These are phyloP conservation scores for Cyprinodon brontotheroides DNA, from an alignment of 2,113 vertebrate species.

Conservation along the genomic window DNA sequence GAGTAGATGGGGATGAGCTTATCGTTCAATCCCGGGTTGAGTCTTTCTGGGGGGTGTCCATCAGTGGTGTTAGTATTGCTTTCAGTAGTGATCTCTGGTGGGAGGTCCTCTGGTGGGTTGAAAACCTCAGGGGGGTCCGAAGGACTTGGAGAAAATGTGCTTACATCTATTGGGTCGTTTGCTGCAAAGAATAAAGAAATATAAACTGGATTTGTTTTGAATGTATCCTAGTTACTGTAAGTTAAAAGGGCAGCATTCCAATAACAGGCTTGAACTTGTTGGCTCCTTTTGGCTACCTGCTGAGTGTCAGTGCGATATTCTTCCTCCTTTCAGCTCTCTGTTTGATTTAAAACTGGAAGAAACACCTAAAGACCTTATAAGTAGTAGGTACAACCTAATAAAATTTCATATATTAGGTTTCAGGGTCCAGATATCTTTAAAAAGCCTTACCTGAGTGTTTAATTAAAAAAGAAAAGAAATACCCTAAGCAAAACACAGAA, in stretches of 20 bases:
- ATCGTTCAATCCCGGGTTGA: slow-evolving; percentile 80
- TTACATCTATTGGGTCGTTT: background rate
- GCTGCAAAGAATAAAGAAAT: slow-evolving; percentile 39
- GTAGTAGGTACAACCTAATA: no score
- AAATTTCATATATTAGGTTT: no score
- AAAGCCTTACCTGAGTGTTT: no score
- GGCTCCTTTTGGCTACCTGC: background rate
- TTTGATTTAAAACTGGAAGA: background rate
- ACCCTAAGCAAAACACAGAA: no score
- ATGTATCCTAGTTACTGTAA: background rate
- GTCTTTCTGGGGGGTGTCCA: slow-evolving; percentile 77
- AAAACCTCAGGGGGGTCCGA: slow-evolving; percentile 5
- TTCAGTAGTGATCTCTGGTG: slow-evolving; percentile 45
- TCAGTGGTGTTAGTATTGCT: slow-evolving; percentile 67
- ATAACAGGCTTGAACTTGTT: background rate
- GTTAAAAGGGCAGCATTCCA: background rate
- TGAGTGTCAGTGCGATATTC: background rate
- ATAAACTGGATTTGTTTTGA: background rate
- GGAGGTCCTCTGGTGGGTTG: background rate
- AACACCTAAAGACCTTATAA: background rate
- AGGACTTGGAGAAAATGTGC: background rate
- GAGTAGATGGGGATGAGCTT: slow-evolving; percentile 96
- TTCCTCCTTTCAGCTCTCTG: background rate
- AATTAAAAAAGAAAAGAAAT: no score
- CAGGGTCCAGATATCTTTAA: no score